phyloP scores from a whole-genome alignment of 2,888 invertebrate species.

The Dorcus parallelipipedus region DNA sequence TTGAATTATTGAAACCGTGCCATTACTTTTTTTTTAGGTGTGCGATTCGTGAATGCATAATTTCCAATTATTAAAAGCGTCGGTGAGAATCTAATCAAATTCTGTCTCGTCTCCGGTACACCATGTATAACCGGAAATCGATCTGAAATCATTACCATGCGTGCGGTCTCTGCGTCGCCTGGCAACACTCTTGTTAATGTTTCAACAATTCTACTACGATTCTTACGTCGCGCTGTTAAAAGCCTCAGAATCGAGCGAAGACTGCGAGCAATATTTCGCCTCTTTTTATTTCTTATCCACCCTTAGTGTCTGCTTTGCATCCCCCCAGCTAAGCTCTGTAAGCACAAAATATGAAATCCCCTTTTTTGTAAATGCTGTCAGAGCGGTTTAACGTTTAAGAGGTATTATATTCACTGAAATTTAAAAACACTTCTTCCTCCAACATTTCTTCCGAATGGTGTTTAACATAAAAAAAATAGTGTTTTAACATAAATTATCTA shows the following conservation, averaged over 20 bases:
- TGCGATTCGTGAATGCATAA: too few relatives aligned
- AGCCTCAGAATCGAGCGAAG: constrained; percentile 19
- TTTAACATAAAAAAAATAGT: too few relatives aligned
- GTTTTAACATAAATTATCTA: too few relatives aligned
- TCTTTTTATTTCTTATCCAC: constrained; percentile 16
- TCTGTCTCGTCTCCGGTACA: not conserved
- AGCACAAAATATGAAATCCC: constrained; percentile 35
- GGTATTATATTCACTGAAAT: constrained; percentile 22
- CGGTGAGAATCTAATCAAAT: too few relatives aligned
- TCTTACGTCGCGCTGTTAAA: constrained; percentile 17
- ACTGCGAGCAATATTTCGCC: constrained; percentile 13
- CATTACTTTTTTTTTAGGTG: not conserved
- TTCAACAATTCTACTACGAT: constrained; percentile 23
- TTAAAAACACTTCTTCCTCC: constrained; percentile 5
- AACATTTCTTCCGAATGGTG: not conserved
- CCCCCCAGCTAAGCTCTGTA: constrained; percentile 29
- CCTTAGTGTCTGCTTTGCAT: constrained; percentile 33
- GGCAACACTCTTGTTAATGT: constrained; percentile 26
- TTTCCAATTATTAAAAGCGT: too few relatives aligned
- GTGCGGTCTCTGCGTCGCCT: constrained; percentile 24
- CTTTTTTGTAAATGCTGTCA: constrained; percentile 26
- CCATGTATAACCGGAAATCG: constrained; percentile 20
- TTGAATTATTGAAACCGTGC: constrained; percentile 6
- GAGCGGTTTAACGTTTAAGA: constrained; percentile 27
- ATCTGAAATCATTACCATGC: constrained; percentile 27